phyloP scores from a whole-genome alignment of 1,140 invertebrate genomes.

The Ridgeia piscesae region DNA sequence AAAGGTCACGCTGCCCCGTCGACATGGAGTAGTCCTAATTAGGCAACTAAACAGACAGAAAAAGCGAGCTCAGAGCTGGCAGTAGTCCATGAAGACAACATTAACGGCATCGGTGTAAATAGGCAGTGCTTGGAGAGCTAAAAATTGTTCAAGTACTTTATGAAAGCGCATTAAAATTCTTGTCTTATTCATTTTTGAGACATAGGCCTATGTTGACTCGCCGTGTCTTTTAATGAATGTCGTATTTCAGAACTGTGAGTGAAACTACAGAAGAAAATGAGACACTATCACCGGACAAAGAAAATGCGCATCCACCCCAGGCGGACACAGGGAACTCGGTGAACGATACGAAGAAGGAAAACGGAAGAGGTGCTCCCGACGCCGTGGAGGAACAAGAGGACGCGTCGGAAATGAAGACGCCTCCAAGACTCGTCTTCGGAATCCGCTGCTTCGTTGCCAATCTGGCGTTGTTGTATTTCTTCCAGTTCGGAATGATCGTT shows the following conservation, averaged over 20 bases:
- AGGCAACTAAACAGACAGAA: neutral
- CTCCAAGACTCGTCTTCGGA: neutral
- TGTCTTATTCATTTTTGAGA: neutral
- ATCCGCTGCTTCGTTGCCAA: slow-evolving; percentile 21
- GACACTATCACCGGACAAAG: neutral
- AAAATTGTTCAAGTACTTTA: neutral
- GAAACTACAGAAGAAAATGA: neutral
- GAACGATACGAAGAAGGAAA: neutral
- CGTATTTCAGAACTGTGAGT: neutral
- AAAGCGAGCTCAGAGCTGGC: neutral
- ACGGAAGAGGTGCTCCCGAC: neutral
- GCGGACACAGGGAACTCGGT: neutral
- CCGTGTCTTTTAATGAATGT: neutral
- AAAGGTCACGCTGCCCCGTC: neutral
- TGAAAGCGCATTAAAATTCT: neutral
- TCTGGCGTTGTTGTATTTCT: neutral
- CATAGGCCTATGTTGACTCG: neutral
- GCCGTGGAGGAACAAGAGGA: neutral
- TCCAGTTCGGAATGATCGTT: slow-evolving; percentile 12
- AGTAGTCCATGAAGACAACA: neutral
- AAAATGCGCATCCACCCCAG: neutral
- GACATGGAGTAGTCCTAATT: neutral
- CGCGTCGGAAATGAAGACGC: neutral
- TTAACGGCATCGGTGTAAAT: neutral
- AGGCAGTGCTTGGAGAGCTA: neutral